Evolutionary conservation across 2,888 invertebrate species (phyloP).

Genomic region (Metallyticus violacea): DNA sequence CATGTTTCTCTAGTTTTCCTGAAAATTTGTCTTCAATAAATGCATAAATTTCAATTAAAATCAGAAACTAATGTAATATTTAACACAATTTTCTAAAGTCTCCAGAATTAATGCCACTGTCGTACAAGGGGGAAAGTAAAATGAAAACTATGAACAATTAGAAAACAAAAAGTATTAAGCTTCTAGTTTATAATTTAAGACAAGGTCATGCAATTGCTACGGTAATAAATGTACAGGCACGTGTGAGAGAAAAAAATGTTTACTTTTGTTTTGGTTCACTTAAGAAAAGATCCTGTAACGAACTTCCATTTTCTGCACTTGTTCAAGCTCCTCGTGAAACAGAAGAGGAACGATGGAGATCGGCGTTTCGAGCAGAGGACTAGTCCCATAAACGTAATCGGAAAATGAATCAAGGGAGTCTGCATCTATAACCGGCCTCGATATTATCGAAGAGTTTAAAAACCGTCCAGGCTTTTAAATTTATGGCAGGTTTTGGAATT

Average conservation of each 20-base stretch:
- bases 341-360: not conserved
- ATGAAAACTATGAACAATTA: too few species aligned
- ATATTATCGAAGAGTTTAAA: conserved; percentile 20
- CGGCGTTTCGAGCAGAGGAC: not conserved
- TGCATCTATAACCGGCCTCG: not conserved
- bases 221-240: not conserved
- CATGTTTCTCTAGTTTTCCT: too few species aligned
- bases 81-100: too few species aligned
- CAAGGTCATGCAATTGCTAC: too few species aligned
- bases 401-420: not conserved
- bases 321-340: too few species aligned
- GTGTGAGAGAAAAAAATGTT: not conserved
- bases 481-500: conserved; percentile 19
- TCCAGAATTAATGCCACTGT: too few species aligned
- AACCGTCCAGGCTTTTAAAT: conserved; percentile 11
- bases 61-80: too few species aligned
- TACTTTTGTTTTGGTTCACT: not conserved
- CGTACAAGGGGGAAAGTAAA: too few species aligned
- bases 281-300: not conserved
- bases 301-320: not conserved
- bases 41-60: too few species aligned
- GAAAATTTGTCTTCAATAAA: too few species aligned
- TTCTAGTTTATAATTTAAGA: too few species aligned
- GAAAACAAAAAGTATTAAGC: too few species aligned
- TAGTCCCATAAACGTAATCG: not conserved